phyloP scores from a whole-genome alignment of 1,140 invertebrate species.

The Heliconius eleuchia region DNA sequence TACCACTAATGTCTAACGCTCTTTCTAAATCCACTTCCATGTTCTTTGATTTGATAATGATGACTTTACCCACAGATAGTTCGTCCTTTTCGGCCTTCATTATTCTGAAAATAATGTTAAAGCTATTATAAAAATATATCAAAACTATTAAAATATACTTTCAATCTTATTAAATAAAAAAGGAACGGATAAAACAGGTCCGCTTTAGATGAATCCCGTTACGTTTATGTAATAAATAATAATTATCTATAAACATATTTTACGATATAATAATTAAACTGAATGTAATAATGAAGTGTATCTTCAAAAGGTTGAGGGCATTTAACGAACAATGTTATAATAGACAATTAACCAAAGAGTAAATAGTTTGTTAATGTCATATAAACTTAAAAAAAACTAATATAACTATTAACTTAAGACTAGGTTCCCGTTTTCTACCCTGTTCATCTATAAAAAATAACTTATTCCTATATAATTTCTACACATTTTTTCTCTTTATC shows the following conservation, averaged over 20 bases:
- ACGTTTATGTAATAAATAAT: background rate
- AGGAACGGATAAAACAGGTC: background rate
- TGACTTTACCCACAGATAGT: background rate
- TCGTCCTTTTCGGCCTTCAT: constrained; percentile 34
- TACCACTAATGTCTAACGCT: constrained; percentile 60
- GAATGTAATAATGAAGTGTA: constrained; percentile 1
- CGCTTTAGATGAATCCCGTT: background rate
- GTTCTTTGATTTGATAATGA: constrained; percentile 10
- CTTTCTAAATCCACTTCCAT: constrained; percentile 59
- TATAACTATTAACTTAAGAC: too few species aligned
- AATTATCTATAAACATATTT: background rate
- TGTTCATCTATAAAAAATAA: too few species aligned
- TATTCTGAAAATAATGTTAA: constrained; percentile 32
- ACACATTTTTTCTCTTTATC: too few species aligned
- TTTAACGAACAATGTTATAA: background rate
- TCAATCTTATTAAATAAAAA: background rate
- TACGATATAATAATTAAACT: background rate
- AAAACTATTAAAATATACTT: background rate
- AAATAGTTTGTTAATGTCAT: too few species aligned
- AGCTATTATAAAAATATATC: background rate
- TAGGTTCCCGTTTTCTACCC: too few species aligned
- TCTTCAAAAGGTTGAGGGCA: constrained; percentile 2
- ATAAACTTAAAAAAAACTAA: too few species aligned
- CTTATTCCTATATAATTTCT: too few species aligned
- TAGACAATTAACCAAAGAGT: background rate